Evolutionary conservation across 2,113 vertebrate species (phyloP).

Genomic region (Megaceryle maxima): DNA sequence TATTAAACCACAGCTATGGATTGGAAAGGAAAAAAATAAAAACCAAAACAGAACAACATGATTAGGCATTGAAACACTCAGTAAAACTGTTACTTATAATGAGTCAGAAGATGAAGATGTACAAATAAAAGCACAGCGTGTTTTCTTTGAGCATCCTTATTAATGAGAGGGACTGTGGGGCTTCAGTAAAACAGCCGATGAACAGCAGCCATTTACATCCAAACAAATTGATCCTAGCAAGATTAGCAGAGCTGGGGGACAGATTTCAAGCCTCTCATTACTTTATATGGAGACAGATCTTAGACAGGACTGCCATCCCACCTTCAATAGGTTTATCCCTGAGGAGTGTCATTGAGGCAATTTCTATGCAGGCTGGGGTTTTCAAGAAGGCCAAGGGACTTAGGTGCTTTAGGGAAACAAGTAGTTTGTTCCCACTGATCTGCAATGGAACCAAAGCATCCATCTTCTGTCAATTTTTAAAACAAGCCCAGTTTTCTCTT

Average conservation of each 20-base stretch:
- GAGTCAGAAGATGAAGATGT: constrained; percentile 61
- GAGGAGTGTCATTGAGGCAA: neutral
- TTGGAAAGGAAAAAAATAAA: constrained; percentile 16
- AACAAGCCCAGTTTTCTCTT: neutral
- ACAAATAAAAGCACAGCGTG: constrained; percentile 61
- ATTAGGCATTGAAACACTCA: constrained; percentile 52
- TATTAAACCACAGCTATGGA: constrained; percentile 59
- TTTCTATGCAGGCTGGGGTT: neutral
- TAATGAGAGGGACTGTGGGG: constrained; percentile 31
- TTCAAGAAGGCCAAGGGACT: neutral
- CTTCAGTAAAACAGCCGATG: neutral
- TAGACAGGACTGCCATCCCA: neutral
- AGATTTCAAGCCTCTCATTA: constrained; percentile 31
- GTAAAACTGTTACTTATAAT: constrained; percentile 62
- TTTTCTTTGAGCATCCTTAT: constrained; percentile 50
- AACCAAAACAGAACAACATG: neutral
- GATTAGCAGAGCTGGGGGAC: constrained; percentile 43
- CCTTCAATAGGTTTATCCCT: neutral
- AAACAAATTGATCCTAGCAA: constrained; percentile 9
- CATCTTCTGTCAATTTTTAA: neutral
- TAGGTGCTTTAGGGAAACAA: neutral
- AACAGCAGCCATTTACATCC: neutral
- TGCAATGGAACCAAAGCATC: neutral
- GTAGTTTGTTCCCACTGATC: neutral
- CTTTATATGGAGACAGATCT: constrained; percentile 11